These are phyloP conservation scores for Drosophila cardini DNA, from an alignment of 1,140 invertebrate species.

Conservation along the genomic window DNA sequence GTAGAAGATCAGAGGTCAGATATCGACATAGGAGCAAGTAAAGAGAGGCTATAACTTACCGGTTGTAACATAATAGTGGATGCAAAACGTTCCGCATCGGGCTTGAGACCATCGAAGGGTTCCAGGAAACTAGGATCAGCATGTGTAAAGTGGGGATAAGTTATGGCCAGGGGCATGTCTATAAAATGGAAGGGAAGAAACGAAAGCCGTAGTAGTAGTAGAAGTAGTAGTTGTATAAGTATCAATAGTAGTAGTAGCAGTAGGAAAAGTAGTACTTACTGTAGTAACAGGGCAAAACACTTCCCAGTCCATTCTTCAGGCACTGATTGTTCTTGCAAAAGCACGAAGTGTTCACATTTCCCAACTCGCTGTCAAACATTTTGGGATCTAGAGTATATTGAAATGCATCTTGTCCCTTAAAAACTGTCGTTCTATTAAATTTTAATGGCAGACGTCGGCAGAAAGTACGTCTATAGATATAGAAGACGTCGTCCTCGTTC, in stretches of 20 bases:
- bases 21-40: neutral
- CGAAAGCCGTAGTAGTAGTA: neutral
- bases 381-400: constrained; percentile 85
- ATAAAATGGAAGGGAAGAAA: neutral
- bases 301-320: constrained; percentile 87
- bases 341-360: constrained; percentile 66
- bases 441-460: constrained; percentile 88
- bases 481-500: constrained; percentile 85
- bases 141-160: constrained; percentile 92
- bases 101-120: constrained; percentile 88
- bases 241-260: too few species aligned
- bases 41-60: constrained; percentile 77
- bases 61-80: constrained; percentile 86
- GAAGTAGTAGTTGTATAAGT: too few species aligned
- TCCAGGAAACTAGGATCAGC: constrained; percentile 88
- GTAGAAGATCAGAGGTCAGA: neutral
- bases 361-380: constrained; percentile 85
- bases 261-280: constrained; percentile 85
- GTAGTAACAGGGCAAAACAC: constrained; percentile 90
- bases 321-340: constrained; percentile 87
- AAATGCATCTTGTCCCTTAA: constrained; percentile 75
- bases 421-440: constrained; percentile 77
- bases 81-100: constrained; percentile 86
- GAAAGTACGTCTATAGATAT: constrained; percentile 88
- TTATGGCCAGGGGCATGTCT: constrained; percentile 89